Conservation (phyloP, 2,888 invertebrate genomes). For the Melipona bicolor region DNA sequence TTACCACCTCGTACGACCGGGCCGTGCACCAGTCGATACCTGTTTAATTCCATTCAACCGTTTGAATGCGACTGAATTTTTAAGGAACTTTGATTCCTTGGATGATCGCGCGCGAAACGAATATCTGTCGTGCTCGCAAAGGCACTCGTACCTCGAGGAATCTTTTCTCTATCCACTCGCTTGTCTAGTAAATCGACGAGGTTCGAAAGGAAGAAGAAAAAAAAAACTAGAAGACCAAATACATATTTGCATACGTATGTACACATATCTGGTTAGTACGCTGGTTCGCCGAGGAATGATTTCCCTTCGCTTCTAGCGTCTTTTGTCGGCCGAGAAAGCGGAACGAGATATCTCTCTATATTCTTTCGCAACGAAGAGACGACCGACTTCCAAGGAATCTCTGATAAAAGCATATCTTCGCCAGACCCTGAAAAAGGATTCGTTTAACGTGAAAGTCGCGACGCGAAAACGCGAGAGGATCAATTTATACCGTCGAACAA, state of each 20-base stretch:
- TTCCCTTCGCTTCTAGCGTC: slow-evolving; percentile 26
- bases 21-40: neutral
- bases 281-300: neutral
- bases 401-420: slow-evolving; percentile 69
- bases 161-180: neutral
- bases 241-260: too few species aligned
- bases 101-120: neutral
- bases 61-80: neutral
- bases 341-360: slow-evolving; percentile 50
- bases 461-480: slow-evolving; percentile 56
- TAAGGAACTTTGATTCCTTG: neutral
- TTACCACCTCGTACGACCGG: neutral
- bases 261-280: slow-evolving; percentile 39
- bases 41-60: neutral
- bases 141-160: neutral
- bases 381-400: slow-evolving; percentile 62
- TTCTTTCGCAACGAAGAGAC: slow-evolving; percentile 50
- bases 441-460: slow-evolving; percentile 56
- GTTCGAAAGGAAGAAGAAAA: neutral
- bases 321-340: slow-evolving; percentile 47
- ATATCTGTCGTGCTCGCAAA: neutral
- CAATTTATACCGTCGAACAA: slow-evolving; percentile 51
- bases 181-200: too few species aligned
- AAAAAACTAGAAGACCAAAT: slow-evolving; percentile 10
- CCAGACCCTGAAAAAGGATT: slow-evolving; percentile 61